Evolutionary conservation across 1,140 invertebrate species (phyloP), one percentile per base, ranked within the genome.

Genomic region (Drosophila yakuba): DNA sequence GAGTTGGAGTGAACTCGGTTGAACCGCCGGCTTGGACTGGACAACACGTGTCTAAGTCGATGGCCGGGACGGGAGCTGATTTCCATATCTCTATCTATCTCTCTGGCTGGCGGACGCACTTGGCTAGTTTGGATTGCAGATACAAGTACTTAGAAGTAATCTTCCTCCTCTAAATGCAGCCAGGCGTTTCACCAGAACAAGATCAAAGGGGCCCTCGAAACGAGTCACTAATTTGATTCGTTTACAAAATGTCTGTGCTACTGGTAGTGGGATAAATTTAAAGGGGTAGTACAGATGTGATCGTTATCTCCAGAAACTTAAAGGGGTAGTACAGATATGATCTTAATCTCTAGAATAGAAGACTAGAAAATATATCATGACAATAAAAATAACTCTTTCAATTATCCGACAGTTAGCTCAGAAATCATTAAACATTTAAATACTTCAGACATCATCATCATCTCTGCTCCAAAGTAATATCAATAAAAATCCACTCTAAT

Each of bases 31-130:
- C 50, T 48, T 45, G 44, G 56, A 59, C 63, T 50, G 44, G 56
- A 59, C 63, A 80, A 86, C 83, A 86, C 83, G 83, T 86, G 83
- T 86, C 83, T 67, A 45, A 60, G 58, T 68, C 39, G 47, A 11
- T 12, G 55, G 15, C 39, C 43, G 43, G 62, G 28, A 17, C 14
- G 39, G 48, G 44, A 48, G 50, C 44, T 66, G 59, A 88, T 86
- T 86, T 83, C 83, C 83, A 86, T 86, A 86, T 83, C 75, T 80
- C 60, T 62, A 59, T 69, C 62, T 83, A 71, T 80, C 60, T 62
- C 56, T 69, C 62, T 20, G 20, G 20, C 20, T 56, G 47, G 59
- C 50, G 47, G 72, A 84, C 72, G 73, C 61, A 80, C 72, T 76
- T 58, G 58, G 60, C 71, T 71, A 71, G 45, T 38, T 54, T 43